Evolutionary conservation across 1,140 invertebrate genomes (phyloP).

Genomic region (Drosophila eugracilis): DNA sequence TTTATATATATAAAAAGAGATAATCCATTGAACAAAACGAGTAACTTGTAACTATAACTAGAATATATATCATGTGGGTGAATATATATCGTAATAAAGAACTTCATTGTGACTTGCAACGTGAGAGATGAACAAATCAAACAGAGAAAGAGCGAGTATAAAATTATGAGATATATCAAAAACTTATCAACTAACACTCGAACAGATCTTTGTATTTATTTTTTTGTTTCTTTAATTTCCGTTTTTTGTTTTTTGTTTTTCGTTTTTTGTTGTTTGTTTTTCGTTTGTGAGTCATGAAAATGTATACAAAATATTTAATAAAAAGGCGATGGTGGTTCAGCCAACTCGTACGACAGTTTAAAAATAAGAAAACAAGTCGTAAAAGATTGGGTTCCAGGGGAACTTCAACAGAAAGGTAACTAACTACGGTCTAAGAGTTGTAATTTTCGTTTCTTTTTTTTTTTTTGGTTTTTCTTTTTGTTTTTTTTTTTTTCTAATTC

Average conservation of each 20-base stretch:
- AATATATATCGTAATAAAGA: slow-evolving; percentile 44
- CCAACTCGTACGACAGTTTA: slow-evolving; percentile 65
- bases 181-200: slow-evolving; percentile 40
- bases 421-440: slow-evolving; percentile 51
- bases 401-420: slow-evolving; percentile 53
- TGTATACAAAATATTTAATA: slow-evolving; percentile 57
- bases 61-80: slow-evolving; percentile 41
- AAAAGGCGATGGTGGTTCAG: slow-evolving; percentile 44
- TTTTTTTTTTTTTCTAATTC: slow-evolving; percentile 51
- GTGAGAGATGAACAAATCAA: slow-evolving; percentile 74
- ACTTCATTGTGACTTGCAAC: slow-evolving; percentile 81
- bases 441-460: slow-evolving; percentile 42
- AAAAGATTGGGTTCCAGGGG: slow-evolving; percentile 29
- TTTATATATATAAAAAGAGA: slow-evolving; percentile 24
- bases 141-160: slow-evolving; percentile 65
- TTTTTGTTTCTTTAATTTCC: slow-evolving; percentile 1
- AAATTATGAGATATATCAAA: slow-evolving; percentile 45
- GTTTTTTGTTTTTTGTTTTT: slow-evolving; percentile 8
- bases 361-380: slow-evolving; percentile 60
- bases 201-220: slow-evolving; percentile 38
- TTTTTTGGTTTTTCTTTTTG: slow-evolving; percentile 15
- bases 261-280: slow-evolving; percentile 26
- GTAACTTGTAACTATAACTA: slow-evolving; percentile 63
- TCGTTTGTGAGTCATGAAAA: slow-evolving; percentile 43
- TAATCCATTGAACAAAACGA: slow-evolving; percentile 80